phyloP scores from a whole-genome alignment of 2,888 invertebrate species.

The Priapulus caudatus region DNA sequence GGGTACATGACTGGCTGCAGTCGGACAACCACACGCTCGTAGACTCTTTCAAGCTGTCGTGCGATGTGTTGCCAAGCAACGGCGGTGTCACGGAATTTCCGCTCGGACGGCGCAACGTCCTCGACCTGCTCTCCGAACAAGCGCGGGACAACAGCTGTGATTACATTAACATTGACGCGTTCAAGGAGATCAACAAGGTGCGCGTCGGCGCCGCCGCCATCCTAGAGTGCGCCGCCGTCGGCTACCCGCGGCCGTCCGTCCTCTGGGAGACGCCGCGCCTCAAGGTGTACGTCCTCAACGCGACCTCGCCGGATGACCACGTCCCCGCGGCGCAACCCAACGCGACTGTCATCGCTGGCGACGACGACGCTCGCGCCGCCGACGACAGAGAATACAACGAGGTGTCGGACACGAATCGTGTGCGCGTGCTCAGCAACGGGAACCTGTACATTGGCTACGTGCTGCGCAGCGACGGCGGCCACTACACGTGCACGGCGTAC shows the following conservation, averaged over 20 bases:
- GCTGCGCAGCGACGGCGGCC: conserved; percentile 54
- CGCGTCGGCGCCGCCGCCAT: conserved; percentile 47
- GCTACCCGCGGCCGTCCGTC: conserved; percentile 63
- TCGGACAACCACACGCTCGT: no score
- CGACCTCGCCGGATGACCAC: conserved; percentile 10
- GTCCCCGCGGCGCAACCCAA: conserved; percentile 7
- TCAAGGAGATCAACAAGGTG: background rate
- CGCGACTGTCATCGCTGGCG: background rate
- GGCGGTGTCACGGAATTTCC: background rate
- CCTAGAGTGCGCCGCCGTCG: conserved; percentile 61
- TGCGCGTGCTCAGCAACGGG: conserved; percentile 60
- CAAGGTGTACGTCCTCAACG: conserved; percentile 7
- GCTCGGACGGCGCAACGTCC: conserved; percentile 45
- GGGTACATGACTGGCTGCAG: conserved; percentile 52
- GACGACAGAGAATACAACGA: background rate
- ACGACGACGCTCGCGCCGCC: background rate
- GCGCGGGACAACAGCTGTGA: conserved; percentile 10
- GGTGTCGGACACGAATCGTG: conserved; percentile 38
- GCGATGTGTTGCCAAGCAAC: conserved; percentile 26
- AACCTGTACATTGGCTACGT: conserved; percentile 60
- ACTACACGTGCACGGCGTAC: conserved; percentile 70
- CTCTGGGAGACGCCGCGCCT: conserved; percentile 59
- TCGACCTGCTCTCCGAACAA: conserved; percentile 50
- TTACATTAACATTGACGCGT: background rate
- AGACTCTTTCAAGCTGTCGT: background rate